Evolutionary conservation across 1,140 invertebrate species (phyloP).

Genomic region (Whitmania pigra): DNA sequence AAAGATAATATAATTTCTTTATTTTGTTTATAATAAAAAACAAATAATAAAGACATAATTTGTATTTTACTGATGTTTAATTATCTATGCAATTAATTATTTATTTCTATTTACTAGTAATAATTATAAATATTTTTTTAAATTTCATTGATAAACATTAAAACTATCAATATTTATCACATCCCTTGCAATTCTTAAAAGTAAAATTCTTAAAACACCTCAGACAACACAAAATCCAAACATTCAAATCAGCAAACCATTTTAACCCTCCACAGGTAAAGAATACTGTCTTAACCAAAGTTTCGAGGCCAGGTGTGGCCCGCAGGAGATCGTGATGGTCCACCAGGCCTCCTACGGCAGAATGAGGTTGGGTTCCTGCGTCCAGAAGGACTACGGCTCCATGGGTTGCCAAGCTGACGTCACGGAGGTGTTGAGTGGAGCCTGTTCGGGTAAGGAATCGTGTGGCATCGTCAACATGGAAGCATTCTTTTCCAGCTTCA

Average conservation of each 20-base stretch:
- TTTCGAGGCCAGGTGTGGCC: slow-evolving; percentile 15
- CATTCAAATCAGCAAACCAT: too few species aligned
- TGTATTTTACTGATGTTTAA: too few species aligned
- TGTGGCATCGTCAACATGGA: slow-evolving; percentile 19
- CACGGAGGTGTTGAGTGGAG: background rate
- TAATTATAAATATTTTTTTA: too few species aligned
- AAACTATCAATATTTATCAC: too few species aligned
- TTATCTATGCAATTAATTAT: too few species aligned
- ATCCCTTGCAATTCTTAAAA: too few species aligned
- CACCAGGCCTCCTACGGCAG: slow-evolving; percentile 21
- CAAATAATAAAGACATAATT: too few species aligned
- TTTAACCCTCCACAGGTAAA: background rate
- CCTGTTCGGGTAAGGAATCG: slow-evolving; percentile 14
- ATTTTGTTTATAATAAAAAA: too few species aligned
- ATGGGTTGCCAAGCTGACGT: slow-evolving; percentile 22
- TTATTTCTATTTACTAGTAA: too few species aligned
- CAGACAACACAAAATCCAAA: too few species aligned
- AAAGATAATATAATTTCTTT: too few species aligned
- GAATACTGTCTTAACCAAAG: slow-evolving; percentile 19
- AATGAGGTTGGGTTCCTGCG: slow-evolving; percentile 20
- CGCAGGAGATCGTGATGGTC: slow-evolving; percentile 16
- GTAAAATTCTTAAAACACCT: background rate
- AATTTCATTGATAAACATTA: too few species aligned
- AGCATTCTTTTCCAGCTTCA: slow-evolving; percentile 16
- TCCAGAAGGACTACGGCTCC: slow-evolving; percentile 5